Evolutionary conservation across 2,797 vertebrate species (phyloP).

Genomic region (Onychomys torridus): DNA sequence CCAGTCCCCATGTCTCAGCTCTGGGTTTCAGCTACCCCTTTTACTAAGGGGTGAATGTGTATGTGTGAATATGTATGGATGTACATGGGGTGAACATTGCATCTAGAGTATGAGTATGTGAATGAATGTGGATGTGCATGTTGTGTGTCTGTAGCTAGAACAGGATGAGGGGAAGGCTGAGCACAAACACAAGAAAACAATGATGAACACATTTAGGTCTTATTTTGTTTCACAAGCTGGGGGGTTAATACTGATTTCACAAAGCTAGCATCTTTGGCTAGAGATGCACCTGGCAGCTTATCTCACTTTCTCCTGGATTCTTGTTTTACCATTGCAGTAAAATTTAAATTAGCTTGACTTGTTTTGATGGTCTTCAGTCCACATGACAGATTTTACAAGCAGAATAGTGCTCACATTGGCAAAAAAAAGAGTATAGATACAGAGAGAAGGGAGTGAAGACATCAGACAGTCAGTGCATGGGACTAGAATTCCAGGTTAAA

Average conservation of each 20-base stretch:
- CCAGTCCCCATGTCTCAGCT: background rate
- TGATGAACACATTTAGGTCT: background rate
- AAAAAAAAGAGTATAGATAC: background rate
- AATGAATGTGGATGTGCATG: background rate
- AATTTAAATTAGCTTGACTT: conserved; percentile 64
- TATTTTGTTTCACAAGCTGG: conserved; percentile 5
- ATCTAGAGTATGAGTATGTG: background rate
- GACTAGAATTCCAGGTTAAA: conserved; percentile 31
- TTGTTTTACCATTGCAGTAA: conserved; percentile 29
- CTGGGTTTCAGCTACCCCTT: background rate
- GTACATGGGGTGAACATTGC: background rate
- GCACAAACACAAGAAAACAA: background rate
- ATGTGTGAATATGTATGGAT: background rate
- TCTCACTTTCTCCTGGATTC: conserved; percentile 56
- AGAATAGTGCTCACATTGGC: conserved; percentile 49
- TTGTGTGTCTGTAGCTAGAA: background rate
- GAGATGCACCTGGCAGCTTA: conserved; percentile 44
- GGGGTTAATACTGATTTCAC: conserved; percentile 45
- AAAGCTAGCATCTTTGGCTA: conserved; percentile 18
- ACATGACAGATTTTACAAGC: background rate
- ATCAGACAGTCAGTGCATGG: background rate
- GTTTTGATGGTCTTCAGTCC: conserved; percentile 35
- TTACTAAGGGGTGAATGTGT: background rate
- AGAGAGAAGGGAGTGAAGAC: background rate
- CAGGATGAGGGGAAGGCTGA: background rate